Conservation (phyloP, 2,888 invertebrate species). For the Cyclophora albipunctata region DNA sequence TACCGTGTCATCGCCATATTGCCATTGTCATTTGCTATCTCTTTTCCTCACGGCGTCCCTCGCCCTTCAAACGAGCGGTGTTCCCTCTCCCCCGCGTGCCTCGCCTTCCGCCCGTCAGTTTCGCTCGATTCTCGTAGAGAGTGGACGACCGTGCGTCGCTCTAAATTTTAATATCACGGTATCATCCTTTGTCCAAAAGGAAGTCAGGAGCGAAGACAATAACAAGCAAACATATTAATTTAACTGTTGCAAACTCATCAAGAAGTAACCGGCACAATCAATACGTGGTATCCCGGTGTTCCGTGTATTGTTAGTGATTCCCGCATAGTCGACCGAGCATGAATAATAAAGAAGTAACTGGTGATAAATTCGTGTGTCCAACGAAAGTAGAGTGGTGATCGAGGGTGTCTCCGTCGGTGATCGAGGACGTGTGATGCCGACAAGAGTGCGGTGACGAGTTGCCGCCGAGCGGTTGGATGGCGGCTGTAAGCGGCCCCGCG, state of each 20-base stretch:
- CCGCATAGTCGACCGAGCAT: conserved; percentile 69
- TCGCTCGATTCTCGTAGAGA: conserved; percentile 64
- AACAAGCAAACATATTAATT: conserved; percentile 17
- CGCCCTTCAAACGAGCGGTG: conserved; percentile 30
- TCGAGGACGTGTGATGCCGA: conserved; percentile 51
- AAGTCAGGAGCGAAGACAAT: conserved; percentile 32
- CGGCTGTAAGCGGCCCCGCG: conserved; percentile 83
- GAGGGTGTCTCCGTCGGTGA: conserved; percentile 39
- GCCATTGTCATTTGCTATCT: conserved; percentile 46
- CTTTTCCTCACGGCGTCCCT: conserved; percentile 36
- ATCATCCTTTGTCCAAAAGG: conserved; percentile 67
- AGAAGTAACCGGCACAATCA: conserved; percentile 35
- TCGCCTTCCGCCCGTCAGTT: conserved; percentile 50
- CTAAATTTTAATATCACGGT: conserved; percentile 46
- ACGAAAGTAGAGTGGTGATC: conserved; percentile 61
- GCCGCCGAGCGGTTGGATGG: conserved; percentile 73
- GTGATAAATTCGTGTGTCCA: conserved; percentile 62
- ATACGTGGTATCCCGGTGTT: conserved; percentile 41
- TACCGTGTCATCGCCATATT: conserved; percentile 45
- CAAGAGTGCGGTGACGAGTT: conserved; percentile 68
- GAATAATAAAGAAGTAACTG: conserved; percentile 71
- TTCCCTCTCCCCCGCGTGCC: conserved; percentile 26
- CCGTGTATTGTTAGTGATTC: conserved; percentile 62
- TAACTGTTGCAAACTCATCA: conserved; percentile 13
- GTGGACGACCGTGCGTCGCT: conserved; percentile 40